A percentile compares a stretch with the other conserved stretches of the same genome.
Evolutionary conservation across 2,888 invertebrate genomes (phyloP).

Genomic region (Octonoba sinensis): DNA sequence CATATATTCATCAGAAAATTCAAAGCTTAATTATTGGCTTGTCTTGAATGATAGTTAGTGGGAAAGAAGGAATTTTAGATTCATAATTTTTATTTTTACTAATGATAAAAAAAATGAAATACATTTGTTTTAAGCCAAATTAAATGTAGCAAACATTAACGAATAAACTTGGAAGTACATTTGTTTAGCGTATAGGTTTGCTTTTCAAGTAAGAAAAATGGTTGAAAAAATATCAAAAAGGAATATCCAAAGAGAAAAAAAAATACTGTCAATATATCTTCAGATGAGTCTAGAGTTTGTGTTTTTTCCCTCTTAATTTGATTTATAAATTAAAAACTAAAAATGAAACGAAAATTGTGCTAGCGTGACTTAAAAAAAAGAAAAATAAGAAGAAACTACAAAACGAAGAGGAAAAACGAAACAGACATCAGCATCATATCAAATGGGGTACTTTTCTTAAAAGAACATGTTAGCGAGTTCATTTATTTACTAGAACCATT

Average conservation of each 20-base stretch:
- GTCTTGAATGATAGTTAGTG: no score
- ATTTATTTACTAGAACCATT: constrained; percentile 58
- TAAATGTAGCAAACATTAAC: no score
- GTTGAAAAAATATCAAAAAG: constrained; percentile 13
- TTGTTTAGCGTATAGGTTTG: neutral
- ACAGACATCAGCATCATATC: constrained; percentile 45
- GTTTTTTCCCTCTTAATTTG: constrained; percentile 34
- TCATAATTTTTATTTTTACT: no score
- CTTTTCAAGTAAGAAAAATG: neutral
- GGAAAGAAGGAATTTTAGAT: no score
- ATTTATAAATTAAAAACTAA: constrained; percentile 51
- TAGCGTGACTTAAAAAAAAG: constrained; percentile 13
- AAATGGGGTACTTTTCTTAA: constrained; percentile 39
- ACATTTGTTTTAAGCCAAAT: no score
- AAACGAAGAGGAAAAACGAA: constrained; percentile 5
- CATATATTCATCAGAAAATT: no score
- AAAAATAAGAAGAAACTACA: neutral
- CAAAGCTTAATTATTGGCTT: no score
- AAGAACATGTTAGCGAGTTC: constrained; percentile 43
- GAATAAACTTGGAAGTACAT: neutral
- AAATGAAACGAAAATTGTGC: constrained; percentile 32
- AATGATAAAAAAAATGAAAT: no score
- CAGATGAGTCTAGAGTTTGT: constrained; percentile 1
- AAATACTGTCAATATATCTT: constrained; percentile 9
- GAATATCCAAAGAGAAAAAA: neutral